Evolutionary conservation across 2,888 invertebrate species (phyloP), one percentile per base, ranked within the genome.

Genomic region (Sphecodes monilicornis): DNA sequence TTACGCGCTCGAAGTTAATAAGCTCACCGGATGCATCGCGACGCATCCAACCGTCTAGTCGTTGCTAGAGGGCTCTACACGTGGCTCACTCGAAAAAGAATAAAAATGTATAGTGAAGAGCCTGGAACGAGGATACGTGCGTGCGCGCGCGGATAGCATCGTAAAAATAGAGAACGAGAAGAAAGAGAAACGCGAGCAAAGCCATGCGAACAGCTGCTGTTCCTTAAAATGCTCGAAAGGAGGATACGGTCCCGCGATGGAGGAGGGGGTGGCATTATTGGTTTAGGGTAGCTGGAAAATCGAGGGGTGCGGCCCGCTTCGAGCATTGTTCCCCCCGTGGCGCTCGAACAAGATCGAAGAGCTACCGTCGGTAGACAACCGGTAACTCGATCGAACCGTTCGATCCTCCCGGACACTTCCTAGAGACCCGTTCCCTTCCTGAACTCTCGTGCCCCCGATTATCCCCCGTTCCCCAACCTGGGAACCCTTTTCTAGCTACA

Each of bases 221-320:
- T 86, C 86, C 89, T 89, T 86, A 82, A 88, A 88, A 85, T 76
- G 73, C 29, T 36, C 78, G 73, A 80, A 88, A 82, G 76, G 80
- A 83, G 68, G 85, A 89, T 76, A 54, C 77, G 46, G 11, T 18
- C 16, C 10, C 39, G 71, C 10, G 72, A 69, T 64, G 71, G 84
- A 76, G 71, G 84, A 76, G 90, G 84, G 88, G 86, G 85, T 86
- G 88, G 86, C 82, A 90, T 90, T 92, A 92, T 92, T 92, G 91
- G 92, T 91, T 92, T 92, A 92, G 92, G 92, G 91, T 91, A 89
- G 88, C 80, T 75, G 83, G 78, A 81, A 83, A 83, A 87, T 71
- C 81, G 83, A 64, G 77, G 80, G 80, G 36, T 22, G 32, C 66
- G 39, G 66, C 22, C 57, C 29, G 36, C 11, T 80, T 69, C 66